Percentiles rank a stretch among this genome's conserved stretches.
Evolutionary conservation across 2,888 invertebrate genomes (phyloP).

Genomic region (Imbricaverruca yamaguchii): DNA sequence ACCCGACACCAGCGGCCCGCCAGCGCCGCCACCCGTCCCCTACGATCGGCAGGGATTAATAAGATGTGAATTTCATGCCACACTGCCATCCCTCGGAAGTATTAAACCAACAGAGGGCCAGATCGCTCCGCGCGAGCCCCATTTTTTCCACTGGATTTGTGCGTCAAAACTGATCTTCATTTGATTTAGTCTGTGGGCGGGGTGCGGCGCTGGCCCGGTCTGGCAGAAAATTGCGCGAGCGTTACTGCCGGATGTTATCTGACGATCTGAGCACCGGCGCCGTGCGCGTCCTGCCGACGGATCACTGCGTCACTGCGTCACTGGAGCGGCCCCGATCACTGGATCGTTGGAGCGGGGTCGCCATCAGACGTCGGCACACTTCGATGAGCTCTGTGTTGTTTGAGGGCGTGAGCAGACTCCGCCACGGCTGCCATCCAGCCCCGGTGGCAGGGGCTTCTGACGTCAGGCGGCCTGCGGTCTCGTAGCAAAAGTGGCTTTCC

Average conservation of each 20-base stretch:
- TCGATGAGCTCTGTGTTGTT: neutral
- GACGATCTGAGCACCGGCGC: neutral
- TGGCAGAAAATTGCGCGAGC: neutral
- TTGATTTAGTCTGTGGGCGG: neutral
- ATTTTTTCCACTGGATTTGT: constrained; percentile 21
- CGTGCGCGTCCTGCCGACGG: neutral
- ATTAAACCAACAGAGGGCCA: constrained; percentile 9
- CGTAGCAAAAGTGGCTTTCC: too few relatives aligned
- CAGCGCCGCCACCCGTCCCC: neutral
- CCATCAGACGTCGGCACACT: neutral
- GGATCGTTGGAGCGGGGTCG: too few relatives aligned
- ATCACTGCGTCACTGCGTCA: too few relatives aligned
- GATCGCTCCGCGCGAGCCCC: neutral
- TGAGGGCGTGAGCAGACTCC: neutral
- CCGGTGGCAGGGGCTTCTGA: too few relatives aligned
- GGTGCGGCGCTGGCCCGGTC: neutral
- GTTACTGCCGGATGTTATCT: neutral
- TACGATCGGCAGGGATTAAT: constrained; percentile 8
- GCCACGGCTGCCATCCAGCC: too few relatives aligned
- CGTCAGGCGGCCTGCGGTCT: too few relatives aligned
- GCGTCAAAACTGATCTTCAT: constrained; percentile 23
- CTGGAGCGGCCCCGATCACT: too few relatives aligned
- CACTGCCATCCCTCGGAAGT: neutral
- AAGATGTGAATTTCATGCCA: constrained; percentile 22
- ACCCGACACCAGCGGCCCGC: neutral